Conservation (phyloP, 2,113 vertebrate species). For the Anoura caudifer region DNA sequence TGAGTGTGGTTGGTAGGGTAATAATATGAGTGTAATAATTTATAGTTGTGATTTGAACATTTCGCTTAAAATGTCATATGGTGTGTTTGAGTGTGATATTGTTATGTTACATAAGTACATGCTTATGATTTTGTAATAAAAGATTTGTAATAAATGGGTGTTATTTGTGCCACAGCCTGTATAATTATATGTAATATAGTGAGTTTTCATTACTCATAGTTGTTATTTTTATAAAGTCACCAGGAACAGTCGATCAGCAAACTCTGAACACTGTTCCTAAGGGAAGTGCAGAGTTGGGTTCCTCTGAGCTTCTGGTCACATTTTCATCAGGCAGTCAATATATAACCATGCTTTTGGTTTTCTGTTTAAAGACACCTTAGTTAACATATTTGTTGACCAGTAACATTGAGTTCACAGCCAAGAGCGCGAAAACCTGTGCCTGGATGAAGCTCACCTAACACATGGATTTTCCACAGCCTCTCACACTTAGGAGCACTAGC, state of each 20-base stretch:
- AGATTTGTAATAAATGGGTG: too few relatives aligned
- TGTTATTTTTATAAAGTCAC: background rate
- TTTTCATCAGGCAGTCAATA: background rate
- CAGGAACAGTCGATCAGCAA: background rate
- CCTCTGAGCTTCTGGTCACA: background rate
- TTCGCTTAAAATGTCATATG: too few relatives aligned
- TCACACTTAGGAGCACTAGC: too few relatives aligned
- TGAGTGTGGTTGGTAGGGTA: too few relatives aligned
- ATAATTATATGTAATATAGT: too few relatives aligned
- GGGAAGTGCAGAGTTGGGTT: background rate
- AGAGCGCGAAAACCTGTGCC: background rate
- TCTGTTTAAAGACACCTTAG: background rate
- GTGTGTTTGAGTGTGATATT: too few relatives aligned
- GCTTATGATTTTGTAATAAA: too few relatives aligned
- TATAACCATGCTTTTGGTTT: rapidly evolving
- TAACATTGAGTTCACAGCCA: background rate
- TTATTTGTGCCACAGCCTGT: too few relatives aligned
- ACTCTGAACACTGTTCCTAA: background rate
- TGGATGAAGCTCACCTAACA: too few relatives aligned
- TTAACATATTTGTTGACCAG: rapidly evolving
- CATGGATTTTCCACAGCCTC: rapidly evolving
- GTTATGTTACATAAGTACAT: too few relatives aligned
- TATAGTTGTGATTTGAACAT: too few relatives aligned
- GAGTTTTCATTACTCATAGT: background rate
- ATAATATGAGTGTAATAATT: too few relatives aligned